These are phyloP conservation scores for Amphipyra tragopoginis DNA, from an alignment of 2,888 invertebrate species.

Conservation along the genomic window DNA sequence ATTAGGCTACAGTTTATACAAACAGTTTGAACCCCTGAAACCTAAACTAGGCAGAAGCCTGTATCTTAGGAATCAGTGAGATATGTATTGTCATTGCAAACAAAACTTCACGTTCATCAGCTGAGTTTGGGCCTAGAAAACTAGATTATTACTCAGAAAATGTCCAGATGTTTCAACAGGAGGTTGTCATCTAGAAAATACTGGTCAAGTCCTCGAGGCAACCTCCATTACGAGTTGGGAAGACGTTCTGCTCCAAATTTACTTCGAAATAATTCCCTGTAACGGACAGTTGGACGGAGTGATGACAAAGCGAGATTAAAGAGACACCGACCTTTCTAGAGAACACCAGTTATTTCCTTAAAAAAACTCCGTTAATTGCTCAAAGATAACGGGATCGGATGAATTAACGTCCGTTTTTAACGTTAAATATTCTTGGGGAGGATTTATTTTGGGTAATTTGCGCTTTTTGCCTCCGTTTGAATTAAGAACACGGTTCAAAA, in stretches of 20 bases:
- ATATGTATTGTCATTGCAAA: no score
- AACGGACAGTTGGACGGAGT: conserved; percentile 41
- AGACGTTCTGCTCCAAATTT: conserved; percentile 26
- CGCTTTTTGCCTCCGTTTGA: conserved; percentile 50
- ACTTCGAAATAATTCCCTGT: conserved; percentile 33
- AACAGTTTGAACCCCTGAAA: no score
- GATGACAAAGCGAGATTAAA: conserved; percentile 59
- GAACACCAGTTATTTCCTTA: conserved; percentile 37
- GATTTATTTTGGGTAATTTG: conserved; percentile 61
- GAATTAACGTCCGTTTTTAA: conserved; percentile 58
- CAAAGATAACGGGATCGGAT: conserved; percentile 61
- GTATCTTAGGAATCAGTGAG: no score
- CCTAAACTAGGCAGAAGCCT: no score
- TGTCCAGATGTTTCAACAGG: background rate
- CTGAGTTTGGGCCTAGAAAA: background rate
- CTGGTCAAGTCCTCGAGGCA: background rate
- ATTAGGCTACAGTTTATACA: no score
- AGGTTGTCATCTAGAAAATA: conserved; percentile 3
- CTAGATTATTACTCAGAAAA: background rate
- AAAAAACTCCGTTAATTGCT: conserved; percentile 59
- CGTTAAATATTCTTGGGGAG: conserved; percentile 53
- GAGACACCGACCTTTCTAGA: conserved; percentile 26
- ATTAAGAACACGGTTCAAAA: conserved; percentile 41
- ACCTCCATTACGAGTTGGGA: conserved; percentile 17
- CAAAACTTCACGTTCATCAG: no score